phyloP scores from a whole-genome alignment of 35 echinoderm and acorn worm species.

The Chiridota heheva region DNA sequence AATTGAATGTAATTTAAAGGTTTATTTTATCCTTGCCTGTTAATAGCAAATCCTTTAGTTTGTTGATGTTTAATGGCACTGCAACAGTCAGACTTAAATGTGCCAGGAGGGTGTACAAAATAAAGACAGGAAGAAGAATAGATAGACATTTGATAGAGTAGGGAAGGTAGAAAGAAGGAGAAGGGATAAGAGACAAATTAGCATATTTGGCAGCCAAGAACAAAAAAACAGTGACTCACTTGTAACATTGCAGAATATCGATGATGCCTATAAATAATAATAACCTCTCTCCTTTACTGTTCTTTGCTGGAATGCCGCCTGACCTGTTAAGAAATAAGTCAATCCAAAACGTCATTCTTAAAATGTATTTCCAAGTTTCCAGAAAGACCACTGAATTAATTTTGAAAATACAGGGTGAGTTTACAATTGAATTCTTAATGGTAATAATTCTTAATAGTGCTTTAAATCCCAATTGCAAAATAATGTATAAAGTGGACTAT shows the following conservation, averaged over 20 bases:
- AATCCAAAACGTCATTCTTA: neutral
- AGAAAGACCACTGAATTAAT: neutral
- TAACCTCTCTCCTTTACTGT: slow-evolving; percentile 86
- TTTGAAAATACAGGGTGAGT: neutral
- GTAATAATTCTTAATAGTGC: neutral
- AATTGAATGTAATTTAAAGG: too few species aligned
- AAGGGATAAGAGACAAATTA: too few species aligned
- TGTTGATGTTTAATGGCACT: too few species aligned
- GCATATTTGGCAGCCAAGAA: too few species aligned
- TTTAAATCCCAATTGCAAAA: neutral
- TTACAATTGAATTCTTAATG: neutral
- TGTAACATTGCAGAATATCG: slow-evolving; percentile 99
- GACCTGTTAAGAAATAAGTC: slow-evolving; percentile 44
- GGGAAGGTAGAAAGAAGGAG: too few species aligned
- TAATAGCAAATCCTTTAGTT: too few species aligned
- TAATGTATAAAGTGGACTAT: neutral
- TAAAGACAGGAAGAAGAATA: too few species aligned
- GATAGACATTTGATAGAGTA: too few species aligned
- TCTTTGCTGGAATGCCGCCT: slow-evolving; percentile 99
- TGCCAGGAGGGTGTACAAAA: too few species aligned
- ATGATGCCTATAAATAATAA: slow-evolving; percentile 96
- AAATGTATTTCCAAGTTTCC: neutral
- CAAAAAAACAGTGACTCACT: too few species aligned
- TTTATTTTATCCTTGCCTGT: too few species aligned
- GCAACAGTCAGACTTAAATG: too few species aligned